Evolutionary conservation across 2,888 invertebrate species (phyloP), one percentile per base, ranked within the genome.

Genomic region (Serrognathus titanus): DNA sequence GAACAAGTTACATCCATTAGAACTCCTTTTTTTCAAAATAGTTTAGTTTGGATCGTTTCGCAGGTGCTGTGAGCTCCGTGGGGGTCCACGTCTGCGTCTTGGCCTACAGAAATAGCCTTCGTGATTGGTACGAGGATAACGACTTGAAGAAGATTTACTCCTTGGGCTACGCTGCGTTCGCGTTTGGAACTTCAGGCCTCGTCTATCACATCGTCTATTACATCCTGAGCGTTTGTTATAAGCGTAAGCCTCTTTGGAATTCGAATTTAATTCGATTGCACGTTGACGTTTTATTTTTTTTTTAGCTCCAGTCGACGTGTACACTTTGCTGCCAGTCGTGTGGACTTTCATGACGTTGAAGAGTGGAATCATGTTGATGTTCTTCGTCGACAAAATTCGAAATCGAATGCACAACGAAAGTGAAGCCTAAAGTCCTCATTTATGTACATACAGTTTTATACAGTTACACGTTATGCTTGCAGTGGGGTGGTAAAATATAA

Each of bases 291-390:
- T 16, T 20, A n/a, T 53, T 13, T 48, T 53, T 39, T 58, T 45
- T 13, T 37, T 38, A 49, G 49, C 51, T 41, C 51, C 48, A n/a
- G 13, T 11, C 20, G 47, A 46, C 50, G 46, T 48, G 8, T 39
- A 39, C 9, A 51, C 51, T 36, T 49, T 50, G 24, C 24, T 31
- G 24, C 24, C 24, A 31, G 24, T 31, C 24, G 24, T 83, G 12
- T 83, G 82, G 82, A 78, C 81, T 0, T 79, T 82, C 65, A 80
- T 83, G 76, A 80, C 81, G 75, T 75, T 79, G 69, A 83, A 82
- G 64, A 81, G 81, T 79, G 82, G 82, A 36, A 61, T 81, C 3
- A 54, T 80, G 36, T 74, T 83, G 39, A 80, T 81, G 67, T 72
- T 75, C 57, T 74, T 75, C 55, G 79, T 80, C 1, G 77, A 76